Evolutionary conservation across 2,113 vertebrate species (phyloP), one percentile per base, ranked within the genome.

Genomic region (Syngnathus floridae): DNA sequence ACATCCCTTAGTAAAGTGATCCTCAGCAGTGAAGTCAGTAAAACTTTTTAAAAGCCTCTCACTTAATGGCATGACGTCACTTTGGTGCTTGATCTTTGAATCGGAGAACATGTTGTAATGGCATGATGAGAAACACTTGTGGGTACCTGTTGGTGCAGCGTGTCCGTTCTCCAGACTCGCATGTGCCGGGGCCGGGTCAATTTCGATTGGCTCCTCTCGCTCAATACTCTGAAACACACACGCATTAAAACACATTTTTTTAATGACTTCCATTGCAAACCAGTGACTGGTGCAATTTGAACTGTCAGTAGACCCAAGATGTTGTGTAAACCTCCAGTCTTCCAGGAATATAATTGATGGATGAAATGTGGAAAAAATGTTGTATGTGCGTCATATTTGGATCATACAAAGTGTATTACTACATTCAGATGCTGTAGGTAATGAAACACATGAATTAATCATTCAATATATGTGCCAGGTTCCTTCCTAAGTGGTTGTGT

Each of bases 201-300:
- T 86, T 38, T 91, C 89, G 35, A 88, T 91, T 6, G 89, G 89
- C 66, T 91, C 91, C 62, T 91, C 91, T 56, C 87, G 82, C 48
- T 91, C 91, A 74, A 87, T 81, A 64, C 90, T 91, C 91, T 92
- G 82, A 63, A 84, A 75, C 62, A 82, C 38, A 80, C 38, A 73
- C 0, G 19, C 8, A 38, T 4, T 45, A 36, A 4, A 41, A 1
- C 56, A 64, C 35, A 1, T 19, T 43, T 38, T 64, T 4, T 65
- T 31, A 31, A 58, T 73, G 62, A 76, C 62, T 65, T 74, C 64
- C 8, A 36, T 26, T 52, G 36, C 14, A 7, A 46, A 69, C 26
- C 61, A 70, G 58, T 9, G 12, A 58, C 56, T 59, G 36, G 38
- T 59, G 17, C 57, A 38, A 59, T 38, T 38, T 59, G 57, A 36